Evolutionary conservation across 2,113 vertebrate genomes (phyloP).

Genomic region (Bombycilla garrulus): DNA sequence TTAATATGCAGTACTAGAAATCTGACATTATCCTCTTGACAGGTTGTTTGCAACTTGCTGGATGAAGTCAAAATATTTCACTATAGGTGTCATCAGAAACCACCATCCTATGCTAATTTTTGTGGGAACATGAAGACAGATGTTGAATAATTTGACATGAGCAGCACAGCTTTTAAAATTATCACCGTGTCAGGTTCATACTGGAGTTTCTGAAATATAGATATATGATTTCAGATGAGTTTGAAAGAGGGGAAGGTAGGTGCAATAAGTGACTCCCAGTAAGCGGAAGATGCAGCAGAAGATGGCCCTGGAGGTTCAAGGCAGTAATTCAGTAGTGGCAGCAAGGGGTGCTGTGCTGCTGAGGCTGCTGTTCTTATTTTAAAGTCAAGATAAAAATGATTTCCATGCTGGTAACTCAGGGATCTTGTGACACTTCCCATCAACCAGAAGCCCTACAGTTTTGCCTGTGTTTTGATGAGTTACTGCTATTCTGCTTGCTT

Average conservation of each 20-base stretch:
- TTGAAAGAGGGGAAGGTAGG: neutral
- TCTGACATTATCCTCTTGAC: conserved; percentile 80
- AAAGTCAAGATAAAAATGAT: neutral
- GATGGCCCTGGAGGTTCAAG: neutral
- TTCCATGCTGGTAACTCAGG: neutral
- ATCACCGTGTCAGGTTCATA: conserved; percentile 71
- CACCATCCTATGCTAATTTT: conserved; percentile 85
- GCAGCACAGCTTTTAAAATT: conserved; percentile 77
- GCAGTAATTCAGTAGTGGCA: neutral
- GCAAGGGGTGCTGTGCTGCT: neutral
- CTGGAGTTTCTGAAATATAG: conserved; percentile 13
- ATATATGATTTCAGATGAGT: conserved; percentile 25
- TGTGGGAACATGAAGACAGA: conserved; percentile 83
- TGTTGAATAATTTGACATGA: conserved; percentile 83
- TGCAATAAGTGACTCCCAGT: neutral
- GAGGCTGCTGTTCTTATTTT: neutral
- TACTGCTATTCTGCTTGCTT: neutral
- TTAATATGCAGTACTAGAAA: conserved; percentile 75
- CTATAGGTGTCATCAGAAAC: conserved; percentile 81
- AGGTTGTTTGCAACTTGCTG: conserved; percentile 83
- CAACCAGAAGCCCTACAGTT: neutral
- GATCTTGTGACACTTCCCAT: neutral
- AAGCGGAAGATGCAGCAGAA: neutral
- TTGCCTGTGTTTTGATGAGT: neutral
- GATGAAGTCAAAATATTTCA: conserved; percentile 85